Percentiles rank a stretch among this genome's conserved stretches.
These are phyloP conservation scores for Cephus runcator DNA, from an alignment of 2,888 invertebrate species.

Conservation along the genomic window DNA sequence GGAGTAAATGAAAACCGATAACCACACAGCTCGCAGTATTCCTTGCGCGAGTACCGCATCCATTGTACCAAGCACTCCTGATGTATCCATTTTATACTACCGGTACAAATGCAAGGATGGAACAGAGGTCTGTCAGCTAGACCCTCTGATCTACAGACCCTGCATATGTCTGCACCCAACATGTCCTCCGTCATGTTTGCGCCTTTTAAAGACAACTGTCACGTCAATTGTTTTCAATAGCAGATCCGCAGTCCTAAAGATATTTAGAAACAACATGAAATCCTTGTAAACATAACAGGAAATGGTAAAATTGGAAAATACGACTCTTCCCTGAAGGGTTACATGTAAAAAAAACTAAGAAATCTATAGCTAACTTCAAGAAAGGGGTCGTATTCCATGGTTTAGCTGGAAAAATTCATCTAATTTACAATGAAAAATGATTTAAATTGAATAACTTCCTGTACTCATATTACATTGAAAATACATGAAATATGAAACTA, in stretches of 20 bases:
- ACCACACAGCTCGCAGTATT: slow-evolving; percentile 98
- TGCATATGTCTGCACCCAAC: slow-evolving; percentile 89
- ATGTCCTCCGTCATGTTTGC: slow-evolving; percentile 68
- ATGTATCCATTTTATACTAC: slow-evolving; percentile 99
- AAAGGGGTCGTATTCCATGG: no score
- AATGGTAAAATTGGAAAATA: no score
- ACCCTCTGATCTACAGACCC: slow-evolving; percentile 97
- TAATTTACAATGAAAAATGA: neutral
- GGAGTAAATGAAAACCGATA: slow-evolving; percentile 98
- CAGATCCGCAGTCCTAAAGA: neutral
- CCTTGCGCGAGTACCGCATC: slow-evolving; percentile 98
- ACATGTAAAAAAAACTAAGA: no score
- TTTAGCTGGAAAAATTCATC: neutral
- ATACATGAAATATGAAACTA: neutral
- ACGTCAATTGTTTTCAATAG: neutral
- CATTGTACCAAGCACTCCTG: slow-evolving; percentile 99
- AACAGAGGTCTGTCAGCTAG: slow-evolving; percentile 91
- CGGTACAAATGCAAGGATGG: slow-evolving; percentile 99
- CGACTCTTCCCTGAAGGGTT: no score
- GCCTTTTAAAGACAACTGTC: neutral
- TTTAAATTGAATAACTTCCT: neutral
- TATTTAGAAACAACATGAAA: neutral
- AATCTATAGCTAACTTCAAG: no score
- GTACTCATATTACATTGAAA: neutral
- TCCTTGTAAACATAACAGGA: neutral